Evolutionary conservation across 2,113 vertebrate genomes (phyloP).

Genomic region (Beaufortia kweichowensis): DNA sequence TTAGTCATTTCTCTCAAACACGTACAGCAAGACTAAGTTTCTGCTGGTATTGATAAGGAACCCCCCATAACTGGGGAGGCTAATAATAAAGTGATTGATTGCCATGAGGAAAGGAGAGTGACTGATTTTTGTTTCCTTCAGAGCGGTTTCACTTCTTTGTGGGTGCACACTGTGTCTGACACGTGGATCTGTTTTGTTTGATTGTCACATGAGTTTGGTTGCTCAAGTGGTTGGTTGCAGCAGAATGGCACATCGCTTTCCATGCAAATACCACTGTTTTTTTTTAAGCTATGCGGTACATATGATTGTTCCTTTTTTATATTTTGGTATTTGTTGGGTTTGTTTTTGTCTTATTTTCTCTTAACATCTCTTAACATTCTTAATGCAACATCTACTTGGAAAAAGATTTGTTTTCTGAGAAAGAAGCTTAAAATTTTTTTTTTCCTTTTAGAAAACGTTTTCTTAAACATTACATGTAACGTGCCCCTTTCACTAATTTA

Average conservation of each 20-base stretch:
- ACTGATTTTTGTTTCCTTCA: too few species aligned
- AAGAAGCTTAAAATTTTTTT: too few species aligned
- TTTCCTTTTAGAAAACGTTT: too few species aligned
- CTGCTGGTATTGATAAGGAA: background rate
- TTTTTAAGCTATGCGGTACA: background rate
- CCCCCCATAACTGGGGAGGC: background rate
- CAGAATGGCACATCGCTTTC: background rate
- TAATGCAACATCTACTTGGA: too few species aligned
- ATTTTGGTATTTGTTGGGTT: too few species aligned
- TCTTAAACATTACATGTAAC: background rate
- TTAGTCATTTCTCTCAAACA: background rate
- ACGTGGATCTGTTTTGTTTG: slow-evolving; percentile 25
- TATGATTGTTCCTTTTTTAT: background rate
- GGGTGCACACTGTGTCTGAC: background rate
- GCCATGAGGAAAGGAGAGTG: background rate
- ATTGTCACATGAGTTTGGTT: slow-evolving; percentile 15
- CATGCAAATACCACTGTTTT: background rate
- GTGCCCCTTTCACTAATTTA: too few species aligned
- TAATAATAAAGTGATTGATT: slow-evolving; percentile 23
- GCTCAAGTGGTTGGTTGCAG: slow-evolving; percentile 11
- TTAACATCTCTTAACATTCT: too few species aligned
- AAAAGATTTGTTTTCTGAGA: too few species aligned
- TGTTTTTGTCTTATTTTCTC: too few species aligned
- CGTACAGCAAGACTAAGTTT: background rate
- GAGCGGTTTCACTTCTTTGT: background rate